Percentiles rank a stretch among this genome's conserved stretches.
Evolutionary conservation across 2,113 vertebrate genomes (phyloP).

Genomic region (Atlantisia rogersi): DNA sequence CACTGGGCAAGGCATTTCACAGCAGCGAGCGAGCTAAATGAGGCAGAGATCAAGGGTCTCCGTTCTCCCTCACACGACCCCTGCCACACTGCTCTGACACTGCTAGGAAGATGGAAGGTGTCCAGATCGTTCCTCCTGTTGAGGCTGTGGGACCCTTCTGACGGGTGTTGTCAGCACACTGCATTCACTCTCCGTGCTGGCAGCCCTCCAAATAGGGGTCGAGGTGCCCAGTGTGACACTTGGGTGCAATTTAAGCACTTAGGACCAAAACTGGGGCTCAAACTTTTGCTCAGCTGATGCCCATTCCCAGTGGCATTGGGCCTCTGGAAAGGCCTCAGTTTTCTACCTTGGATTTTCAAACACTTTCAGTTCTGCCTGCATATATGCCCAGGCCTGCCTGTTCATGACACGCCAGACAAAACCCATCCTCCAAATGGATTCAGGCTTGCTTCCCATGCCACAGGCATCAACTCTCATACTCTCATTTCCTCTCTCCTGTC

Average conservation of each 20-base stretch:
- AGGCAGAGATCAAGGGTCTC: background rate
- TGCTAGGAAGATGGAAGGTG: background rate
- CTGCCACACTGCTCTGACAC: accelerated
- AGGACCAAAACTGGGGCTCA: background rate
- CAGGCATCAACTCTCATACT: background rate
- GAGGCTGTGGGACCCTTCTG: background rate
- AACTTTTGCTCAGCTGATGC: background rate
- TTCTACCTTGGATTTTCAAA: background rate
- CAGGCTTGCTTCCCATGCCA: background rate
- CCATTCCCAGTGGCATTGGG: background rate
- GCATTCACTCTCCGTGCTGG: background rate
- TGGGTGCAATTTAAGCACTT: background rate
- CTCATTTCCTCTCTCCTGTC: background rate
- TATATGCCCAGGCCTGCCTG: background rate
- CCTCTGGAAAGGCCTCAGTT: background rate
- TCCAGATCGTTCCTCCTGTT: background rate
- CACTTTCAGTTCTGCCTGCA: background rate
- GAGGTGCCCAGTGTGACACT: background rate
- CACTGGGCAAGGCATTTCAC: background rate
- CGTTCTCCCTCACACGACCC: accelerated
- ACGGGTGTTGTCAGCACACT: background rate
- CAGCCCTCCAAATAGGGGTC: background rate
- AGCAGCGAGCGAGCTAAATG: background rate
- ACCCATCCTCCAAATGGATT: background rate
- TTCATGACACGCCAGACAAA: background rate